Conservation (phyloP, 2,113 vertebrate genomes). For the Nestor notabilis region DNA sequence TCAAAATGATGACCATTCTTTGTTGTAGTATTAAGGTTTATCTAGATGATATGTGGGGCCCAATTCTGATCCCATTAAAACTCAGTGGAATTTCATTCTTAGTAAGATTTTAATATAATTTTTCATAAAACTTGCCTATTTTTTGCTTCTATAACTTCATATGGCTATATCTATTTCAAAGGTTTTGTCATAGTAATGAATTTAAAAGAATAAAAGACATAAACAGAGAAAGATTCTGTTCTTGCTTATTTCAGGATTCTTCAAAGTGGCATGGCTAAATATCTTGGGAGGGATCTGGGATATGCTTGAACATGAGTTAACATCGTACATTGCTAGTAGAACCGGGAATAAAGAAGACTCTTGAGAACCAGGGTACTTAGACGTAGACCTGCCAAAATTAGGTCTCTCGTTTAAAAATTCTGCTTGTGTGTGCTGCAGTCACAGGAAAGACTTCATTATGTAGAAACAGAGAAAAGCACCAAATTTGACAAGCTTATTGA, state of each 20-base stretch:
- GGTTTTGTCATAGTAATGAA: neutral
- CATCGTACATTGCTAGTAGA: neutral
- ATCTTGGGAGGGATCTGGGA: constrained; percentile 14
- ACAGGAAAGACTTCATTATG: neutral
- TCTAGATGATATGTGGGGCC: neutral
- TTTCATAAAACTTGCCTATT: constrained; percentile 3
- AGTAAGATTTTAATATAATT: constrained; percentile 58
- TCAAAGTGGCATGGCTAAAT: constrained; percentile 36
- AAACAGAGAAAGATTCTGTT: neutral
- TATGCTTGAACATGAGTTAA: constrained; percentile 4
- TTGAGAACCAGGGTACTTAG: neutral
- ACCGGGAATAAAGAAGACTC: constrained; percentile 18
- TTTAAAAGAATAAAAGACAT: constrained; percentile 21
- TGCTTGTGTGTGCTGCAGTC: neutral
- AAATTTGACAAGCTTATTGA: neutral
- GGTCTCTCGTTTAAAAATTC: constrained; percentile 30
- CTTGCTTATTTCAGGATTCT: constrained; percentile 46
- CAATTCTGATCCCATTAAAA: constrained; percentile 39
- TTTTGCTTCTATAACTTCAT: constrained; percentile 20
- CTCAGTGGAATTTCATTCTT: constrained; percentile 35
- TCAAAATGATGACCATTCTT: constrained; percentile 49
- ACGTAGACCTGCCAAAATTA: constrained; percentile 22
- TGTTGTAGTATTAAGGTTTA: constrained; percentile 24
- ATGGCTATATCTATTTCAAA: neutral
- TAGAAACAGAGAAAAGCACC: neutral